Base-by-base conservation (phyloP, 2,113 vertebrate species). In the Gallinago paraguaiae region DNA sequence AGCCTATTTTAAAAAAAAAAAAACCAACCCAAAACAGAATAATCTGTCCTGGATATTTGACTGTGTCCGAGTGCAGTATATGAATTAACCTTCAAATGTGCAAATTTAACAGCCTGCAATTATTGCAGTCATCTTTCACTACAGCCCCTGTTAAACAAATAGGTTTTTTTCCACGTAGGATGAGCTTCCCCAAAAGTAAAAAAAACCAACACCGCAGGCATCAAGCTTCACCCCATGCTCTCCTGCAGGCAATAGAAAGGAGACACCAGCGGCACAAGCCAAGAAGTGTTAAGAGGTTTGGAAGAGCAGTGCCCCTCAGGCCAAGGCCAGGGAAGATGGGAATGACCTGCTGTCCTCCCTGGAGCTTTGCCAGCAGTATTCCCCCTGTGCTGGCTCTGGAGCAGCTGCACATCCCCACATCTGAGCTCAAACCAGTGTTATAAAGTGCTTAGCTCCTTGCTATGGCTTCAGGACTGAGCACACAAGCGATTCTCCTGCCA, bases 41-140 rank as follows among this genome's bases (percentile, higher is more conserved):
- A 1, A 56, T 53, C 82, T 61, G 45, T 72, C 48, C 61, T 88
- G 57, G 74, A 24, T 91, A 72, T 92, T 48, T 91, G 83, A 54
- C 75, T 89, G 70, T 53, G 51, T 76, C 78, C 81, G 70, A 91
- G 37, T 59, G 53, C 59, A 65, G 83, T 46, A 75, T 70, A 82
- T 43, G 43, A 84, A 89, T 92, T 91, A 95, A 92, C 93, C 78
- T 92, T 95, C 93, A 90, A 71, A 82, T 41, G 78, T 82, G 74
- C 78, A 93, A 88, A 92, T 92, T 61, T 80, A 93, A 61, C 54
- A 50, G 86, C 63, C 75, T 77, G 75, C 86, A 90, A 50, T 94
- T 82, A 94, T 54, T 90, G 31, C 75, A 82, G 67, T 61, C 63
- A 16, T 61, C 79, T 86, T 67, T 80, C 68, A 65, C 74, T 86